A percentile compares a stretch with the other conserved stretches of the same genome.
Evolutionary conservation across 1,140 invertebrate species (phyloP).

Genomic region (Homarus americanus): DNA sequence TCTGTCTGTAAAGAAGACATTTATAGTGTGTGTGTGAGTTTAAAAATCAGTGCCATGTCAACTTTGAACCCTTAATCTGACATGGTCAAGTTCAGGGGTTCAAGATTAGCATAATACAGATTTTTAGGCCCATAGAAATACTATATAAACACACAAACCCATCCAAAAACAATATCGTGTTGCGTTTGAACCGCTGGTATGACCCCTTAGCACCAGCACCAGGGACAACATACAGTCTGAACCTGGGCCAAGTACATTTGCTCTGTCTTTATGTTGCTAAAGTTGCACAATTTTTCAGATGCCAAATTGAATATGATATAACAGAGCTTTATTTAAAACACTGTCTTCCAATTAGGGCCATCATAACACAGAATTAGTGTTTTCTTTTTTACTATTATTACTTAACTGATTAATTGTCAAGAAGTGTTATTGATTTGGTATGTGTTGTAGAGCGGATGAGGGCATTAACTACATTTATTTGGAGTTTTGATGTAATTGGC

Average conservation of each 20-base stretch:
- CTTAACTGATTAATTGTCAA: background rate
- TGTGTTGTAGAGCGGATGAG: background rate
- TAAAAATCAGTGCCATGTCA: too few relatives aligned
- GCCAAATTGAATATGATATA: constrained; percentile 6
- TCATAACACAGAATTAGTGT: background rate
- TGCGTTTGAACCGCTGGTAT: background rate
- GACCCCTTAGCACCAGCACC: background rate
- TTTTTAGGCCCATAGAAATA: too few relatives aligned
- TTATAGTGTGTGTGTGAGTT: too few relatives aligned
- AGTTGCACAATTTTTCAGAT: constrained; percentile 1
- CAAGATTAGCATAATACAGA: too few relatives aligned
- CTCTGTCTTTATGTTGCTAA: constrained; percentile 12
- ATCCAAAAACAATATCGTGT: too few relatives aligned
- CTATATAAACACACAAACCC: too few relatives aligned
- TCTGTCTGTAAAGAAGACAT: too few relatives aligned
- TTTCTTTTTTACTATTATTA: background rate
- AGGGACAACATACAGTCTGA: background rate
- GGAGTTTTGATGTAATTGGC: background rate
- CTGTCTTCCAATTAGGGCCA: background rate
- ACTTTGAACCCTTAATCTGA: too few relatives aligned
- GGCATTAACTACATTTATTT: background rate
- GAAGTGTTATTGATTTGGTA: background rate
- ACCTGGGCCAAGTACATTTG: background rate
- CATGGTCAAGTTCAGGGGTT: too few relatives aligned
- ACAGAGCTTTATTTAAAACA: constrained; percentile 14